Evolutionary conservation across 2,797 vertebrate genomes (phyloP).

Genomic region (Geotrypetes seraphini): DNA sequence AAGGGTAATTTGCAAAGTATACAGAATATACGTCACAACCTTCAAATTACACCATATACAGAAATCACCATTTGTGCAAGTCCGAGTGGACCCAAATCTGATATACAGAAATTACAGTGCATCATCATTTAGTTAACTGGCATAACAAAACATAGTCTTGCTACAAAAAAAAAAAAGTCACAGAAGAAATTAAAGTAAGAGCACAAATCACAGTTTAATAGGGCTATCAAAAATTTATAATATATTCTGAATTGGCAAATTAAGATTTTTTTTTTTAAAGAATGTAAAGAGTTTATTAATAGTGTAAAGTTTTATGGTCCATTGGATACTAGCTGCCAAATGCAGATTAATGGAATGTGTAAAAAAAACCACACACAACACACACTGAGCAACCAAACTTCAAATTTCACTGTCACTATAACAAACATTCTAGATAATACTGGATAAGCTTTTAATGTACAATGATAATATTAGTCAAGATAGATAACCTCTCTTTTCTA

Average conservation of each 20-base stretch:
- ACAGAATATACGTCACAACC: not conserved
- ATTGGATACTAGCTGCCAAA: slow-evolving; percentile 38
- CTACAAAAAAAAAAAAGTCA: slow-evolving; percentile 5
- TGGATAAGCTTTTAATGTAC: too few species aligned
- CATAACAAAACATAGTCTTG: not conserved
- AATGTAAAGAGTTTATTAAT: slow-evolving; percentile 23
- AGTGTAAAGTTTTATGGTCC: too few species aligned
- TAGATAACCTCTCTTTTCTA: too few species aligned
- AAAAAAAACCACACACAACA: too few species aligned
- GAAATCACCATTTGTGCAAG: slow-evolving; percentile 8
- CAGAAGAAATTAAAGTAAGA: too few species aligned
- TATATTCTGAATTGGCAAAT: slow-evolving; percentile 24
- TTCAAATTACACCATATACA: slow-evolving; percentile 7
- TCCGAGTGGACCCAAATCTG: slow-evolving; percentile 9
- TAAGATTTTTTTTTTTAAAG: too few species aligned
- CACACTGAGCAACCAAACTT: too few species aligned
- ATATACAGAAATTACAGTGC: slow-evolving; percentile 11
- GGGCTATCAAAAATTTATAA: slow-evolving; percentile 21
- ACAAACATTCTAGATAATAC: too few species aligned
- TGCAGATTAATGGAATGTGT: slow-evolving; percentile 2
- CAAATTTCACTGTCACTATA: too few species aligned
- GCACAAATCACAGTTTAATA: not conserved
- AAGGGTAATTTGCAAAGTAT: slow-evolving; percentile 10
- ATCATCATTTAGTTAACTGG: not conserved
- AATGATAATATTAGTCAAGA: too few species aligned